Evolutionary conservation across 2,797 vertebrate species (phyloP), one percentile per base, ranked within the genome.

Genomic region (Pyrocephalus nanus): DNA sequence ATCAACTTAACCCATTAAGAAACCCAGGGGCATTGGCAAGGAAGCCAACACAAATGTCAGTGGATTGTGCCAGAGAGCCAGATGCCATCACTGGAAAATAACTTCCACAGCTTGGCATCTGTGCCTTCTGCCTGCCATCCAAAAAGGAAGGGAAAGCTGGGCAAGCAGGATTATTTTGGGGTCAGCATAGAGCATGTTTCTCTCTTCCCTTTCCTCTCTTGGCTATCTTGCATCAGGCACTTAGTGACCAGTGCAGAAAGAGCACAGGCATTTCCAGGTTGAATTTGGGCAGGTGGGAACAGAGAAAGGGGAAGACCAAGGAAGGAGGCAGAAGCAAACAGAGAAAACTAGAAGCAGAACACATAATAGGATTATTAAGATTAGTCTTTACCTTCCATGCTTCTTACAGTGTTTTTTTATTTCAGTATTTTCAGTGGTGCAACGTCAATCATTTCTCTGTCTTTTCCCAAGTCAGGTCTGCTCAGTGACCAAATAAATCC

Each of bases 81-180:
- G 94, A 96, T 96, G 78, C 89, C 91, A 34, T 79, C 78, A 73
- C 53, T 79, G 86, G 72, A 95, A 69, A 97, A 91, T 67, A 36
- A 38, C 60, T 94, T 89, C 40, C 69, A 47, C 70, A 79, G 85
- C 12, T 34, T 92, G 94, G 91, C 90, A 93, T 76, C 91, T 94
- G 84, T 83, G 79, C 45, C 73, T 86, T 17, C 36, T 38, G 71
- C 77, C 58, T 88, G 80, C 26, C 54, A 74, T 58, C 61, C 75
- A 70, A 51, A 67, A 15, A 57, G 54, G 21, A 29, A 30, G 58
- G 55, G 17, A 11, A 64, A 36, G 32, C 67, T 92, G 73, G 64
- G 23, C 54, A n/a, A 38, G 34, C 3, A 2, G 53, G 8, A 10
- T 30, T 43, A 23, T 48, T 43, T 11, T 34, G 62, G 55, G 55